Percentiles rank a stretch among this genome's conserved stretches.
Conservation (phyloP, 1,140 invertebrate species). For the Lethrus apterus region DNA sequence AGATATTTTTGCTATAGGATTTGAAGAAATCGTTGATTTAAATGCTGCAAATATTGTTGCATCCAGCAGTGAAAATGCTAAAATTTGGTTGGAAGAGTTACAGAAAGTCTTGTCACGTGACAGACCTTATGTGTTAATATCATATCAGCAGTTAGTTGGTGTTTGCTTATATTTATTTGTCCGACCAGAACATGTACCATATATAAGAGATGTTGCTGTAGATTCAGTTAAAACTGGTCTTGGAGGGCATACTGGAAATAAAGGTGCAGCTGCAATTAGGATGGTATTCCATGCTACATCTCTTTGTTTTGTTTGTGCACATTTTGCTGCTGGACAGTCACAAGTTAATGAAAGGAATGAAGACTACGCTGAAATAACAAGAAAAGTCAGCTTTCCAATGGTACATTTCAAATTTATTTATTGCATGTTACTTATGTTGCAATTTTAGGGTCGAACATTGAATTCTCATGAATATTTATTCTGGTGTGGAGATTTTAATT, state of each 20-base stretch:
- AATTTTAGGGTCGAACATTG: conserved; percentile 65
- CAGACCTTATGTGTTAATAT: conserved; percentile 84
- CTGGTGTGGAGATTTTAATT: conserved; percentile 99
- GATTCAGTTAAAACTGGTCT: conserved; percentile 97
- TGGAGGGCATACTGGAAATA: conserved; percentile 80
- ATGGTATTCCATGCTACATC: conserved; percentile 88
- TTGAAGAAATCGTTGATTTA: conserved; percentile 98
- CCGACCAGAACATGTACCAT: conserved; percentile 75
- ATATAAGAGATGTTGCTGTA: conserved; percentile 85
- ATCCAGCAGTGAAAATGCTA: conserved; percentile 92
- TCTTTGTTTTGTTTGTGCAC: conserved; percentile 95
- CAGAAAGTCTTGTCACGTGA: conserved; percentile 87
- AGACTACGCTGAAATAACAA: conserved; percentile 91
- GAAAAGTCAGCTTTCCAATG: conserved; percentile 91
- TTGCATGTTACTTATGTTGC: background rate
- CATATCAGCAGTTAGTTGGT: conserved; percentile 94
- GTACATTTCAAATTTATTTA: conserved; percentile 39
- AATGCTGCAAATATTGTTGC: conserved; percentile 98
- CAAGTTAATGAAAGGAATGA: conserved; percentile 93
- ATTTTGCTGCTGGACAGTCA: conserved; percentile 97
- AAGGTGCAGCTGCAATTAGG: conserved; percentile 93
- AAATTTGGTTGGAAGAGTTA: conserved; percentile 91
- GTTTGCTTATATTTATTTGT: conserved; percentile 96
- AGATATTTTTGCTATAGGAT: conserved; percentile 96
- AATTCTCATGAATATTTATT: conserved; percentile 97